Evolutionary conservation across 2,113 vertebrate species (phyloP).

Genomic region (Emydocephalus ijimae): DNA sequence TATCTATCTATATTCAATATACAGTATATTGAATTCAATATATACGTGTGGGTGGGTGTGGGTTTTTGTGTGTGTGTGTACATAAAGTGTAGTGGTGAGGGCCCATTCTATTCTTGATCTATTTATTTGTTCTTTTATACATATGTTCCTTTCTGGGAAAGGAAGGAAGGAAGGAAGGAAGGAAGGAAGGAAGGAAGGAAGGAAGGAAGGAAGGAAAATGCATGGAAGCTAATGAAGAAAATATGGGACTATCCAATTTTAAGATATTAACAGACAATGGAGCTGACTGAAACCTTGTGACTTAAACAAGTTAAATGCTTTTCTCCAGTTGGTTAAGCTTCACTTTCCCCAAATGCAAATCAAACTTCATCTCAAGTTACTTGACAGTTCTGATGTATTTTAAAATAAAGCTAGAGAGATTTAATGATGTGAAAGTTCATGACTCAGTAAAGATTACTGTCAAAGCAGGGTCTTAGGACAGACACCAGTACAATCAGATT

Average conservation of each 20-base stretch:
- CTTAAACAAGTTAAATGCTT: conserved; percentile 13
- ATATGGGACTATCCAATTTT: neutral
- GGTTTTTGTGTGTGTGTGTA: no score
- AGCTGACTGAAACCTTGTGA: neutral
- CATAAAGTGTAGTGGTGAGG: neutral
- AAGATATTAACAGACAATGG: neutral
- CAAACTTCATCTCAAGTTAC: conserved; percentile 62
- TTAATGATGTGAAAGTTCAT: conserved; percentile 72
- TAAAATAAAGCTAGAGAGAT: conserved; percentile 66
- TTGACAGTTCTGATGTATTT: conserved; percentile 66
- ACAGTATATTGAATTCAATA: no score
- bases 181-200: neutral
- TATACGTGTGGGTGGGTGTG: no score
- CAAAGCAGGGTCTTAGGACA: conserved; percentile 61
- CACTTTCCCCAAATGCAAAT: conserved; percentile 57
- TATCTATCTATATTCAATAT: no score
- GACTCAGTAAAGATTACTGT: conserved; percentile 68
- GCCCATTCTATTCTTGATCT: neutral
- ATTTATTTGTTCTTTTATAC: neutral
- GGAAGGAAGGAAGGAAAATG: neutral
- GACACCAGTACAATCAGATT: conserved; percentile 72
- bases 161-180: neutral
- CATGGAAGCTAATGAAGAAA: neutral
- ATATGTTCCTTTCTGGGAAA: neutral
- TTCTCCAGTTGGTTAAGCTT: conserved; percentile 35